These are phyloP conservation scores for Scophthalmus maximus DNA, from an alignment of 2,113 vertebrate species.

Conservation along the genomic window DNA sequence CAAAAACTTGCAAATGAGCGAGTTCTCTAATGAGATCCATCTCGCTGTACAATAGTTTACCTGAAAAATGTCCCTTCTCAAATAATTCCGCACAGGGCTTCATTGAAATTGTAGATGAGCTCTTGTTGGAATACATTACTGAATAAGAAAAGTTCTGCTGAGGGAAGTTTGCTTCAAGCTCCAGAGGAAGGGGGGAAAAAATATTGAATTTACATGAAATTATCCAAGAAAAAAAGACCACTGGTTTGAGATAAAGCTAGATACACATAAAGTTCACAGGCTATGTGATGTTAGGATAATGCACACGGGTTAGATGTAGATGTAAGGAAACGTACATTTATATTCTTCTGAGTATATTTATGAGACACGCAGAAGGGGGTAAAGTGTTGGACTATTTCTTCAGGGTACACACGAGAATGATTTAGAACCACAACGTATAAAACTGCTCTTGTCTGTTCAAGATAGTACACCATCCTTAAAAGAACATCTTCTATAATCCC, in stretches of 20 bases:
- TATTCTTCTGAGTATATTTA: constrained; percentile 19
- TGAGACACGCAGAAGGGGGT: neutral
- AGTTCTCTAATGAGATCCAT: constrained; percentile 5
- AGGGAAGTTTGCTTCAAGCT: constrained; percentile 30
- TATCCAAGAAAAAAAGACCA: constrained; percentile 25
- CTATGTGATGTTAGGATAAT: neutral
- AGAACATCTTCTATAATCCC: constrained; percentile 19
- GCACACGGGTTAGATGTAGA: neutral
- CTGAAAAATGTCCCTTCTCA: neutral
- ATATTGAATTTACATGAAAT: constrained; percentile 35
- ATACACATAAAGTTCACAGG: constrained; percentile 10
- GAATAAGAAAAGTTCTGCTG: constrained; percentile 10
- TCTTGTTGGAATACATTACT: constrained; percentile 40
- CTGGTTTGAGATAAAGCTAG: constrained; percentile 22
- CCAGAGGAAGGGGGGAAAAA: constrained; percentile 26
- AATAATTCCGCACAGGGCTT: constrained; percentile 32
- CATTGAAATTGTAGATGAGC: constrained; percentile 52
- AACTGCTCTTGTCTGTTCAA: constrained; percentile 26
- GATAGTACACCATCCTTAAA: constrained; percentile 29
- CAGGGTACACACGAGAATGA: neutral
- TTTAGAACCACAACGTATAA: constrained; percentile 6
- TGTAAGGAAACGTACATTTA: neutral
- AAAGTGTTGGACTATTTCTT: neutral
- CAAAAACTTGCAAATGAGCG: constrained; percentile 11
- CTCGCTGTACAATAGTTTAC: neutral